These are phyloP conservation scores for Dryobotodes eremita DNA, from an alignment of 2,888 invertebrate species.

Conservation along the genomic window DNA sequence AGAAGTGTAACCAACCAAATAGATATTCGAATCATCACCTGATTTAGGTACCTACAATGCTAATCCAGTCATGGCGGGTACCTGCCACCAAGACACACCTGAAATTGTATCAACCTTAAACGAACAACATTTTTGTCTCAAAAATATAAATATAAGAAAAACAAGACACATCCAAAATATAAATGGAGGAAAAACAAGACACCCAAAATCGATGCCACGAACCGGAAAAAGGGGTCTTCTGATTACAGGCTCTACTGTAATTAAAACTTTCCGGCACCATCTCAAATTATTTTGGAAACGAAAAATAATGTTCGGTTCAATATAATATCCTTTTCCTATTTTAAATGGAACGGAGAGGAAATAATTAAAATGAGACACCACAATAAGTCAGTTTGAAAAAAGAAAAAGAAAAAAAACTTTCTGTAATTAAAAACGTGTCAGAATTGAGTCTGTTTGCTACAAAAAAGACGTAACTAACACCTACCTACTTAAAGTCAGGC, in stretches of 20 bases:
- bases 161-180: neutral
- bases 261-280: slow-evolving; percentile 51
- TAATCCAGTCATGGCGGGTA: neutral
- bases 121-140: neutral
- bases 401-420: neutral
- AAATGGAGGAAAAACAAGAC: slow-evolving; percentile 12
- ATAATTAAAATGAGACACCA: slow-evolving; percentile 23
- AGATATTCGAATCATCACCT: neutral
- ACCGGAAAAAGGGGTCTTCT: neutral
- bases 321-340: slow-evolving; percentile 20
- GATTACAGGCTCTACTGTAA: slow-evolving; percentile 33
- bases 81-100: neutral
- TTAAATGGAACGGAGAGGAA: slow-evolving; percentile 17
- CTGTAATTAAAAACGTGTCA: neutral
- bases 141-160: slow-evolving; percentile 5
- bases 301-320: slow-evolving; percentile 36
- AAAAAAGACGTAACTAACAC: neutral
- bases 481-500: neutral
- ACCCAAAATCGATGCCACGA: slow-evolving; percentile 14
- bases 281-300: slow-evolving; percentile 50
- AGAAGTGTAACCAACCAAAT: neutral
- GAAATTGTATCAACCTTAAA: neutral
- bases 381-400: neutral
- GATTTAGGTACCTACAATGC: neutral
- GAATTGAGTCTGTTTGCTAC: neutral